Conservation (phyloP, 2,888 invertebrate genomes). For the Andrena marginata region DNA sequence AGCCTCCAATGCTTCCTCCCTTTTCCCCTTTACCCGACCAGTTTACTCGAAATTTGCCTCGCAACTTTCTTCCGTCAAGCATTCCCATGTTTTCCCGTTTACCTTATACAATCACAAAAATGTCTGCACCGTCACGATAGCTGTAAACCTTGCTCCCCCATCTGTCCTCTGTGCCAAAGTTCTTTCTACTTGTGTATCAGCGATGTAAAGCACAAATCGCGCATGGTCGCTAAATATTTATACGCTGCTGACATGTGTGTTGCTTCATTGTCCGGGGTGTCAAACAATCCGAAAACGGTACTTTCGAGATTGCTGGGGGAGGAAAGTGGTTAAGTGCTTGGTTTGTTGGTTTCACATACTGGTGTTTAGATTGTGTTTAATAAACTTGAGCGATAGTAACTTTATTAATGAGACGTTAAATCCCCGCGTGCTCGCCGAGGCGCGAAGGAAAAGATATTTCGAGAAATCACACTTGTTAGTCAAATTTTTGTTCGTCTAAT, state of each 20-base stretch:
- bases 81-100: conserved; percentile 4
- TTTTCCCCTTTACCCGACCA: conserved; percentile 1
- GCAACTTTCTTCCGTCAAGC: background rate
- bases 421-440: background rate
- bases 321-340: background rate
- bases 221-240: conserved; percentile 9
- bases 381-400: background rate
- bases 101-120: background rate
- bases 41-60: conserved; percentile 3
- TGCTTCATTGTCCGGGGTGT: conserved; percentile 2
- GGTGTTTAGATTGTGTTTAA: background rate
- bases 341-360: conserved; percentile 5
- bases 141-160: background rate
- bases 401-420: background rate
- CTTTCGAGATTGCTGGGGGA: background rate
- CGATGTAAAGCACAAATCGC: background rate
- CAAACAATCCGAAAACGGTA: conserved; percentile 8
- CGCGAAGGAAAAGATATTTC: background rate
- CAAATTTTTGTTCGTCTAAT: background rate
- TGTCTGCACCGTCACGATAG: background rate
- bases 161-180: background rate
- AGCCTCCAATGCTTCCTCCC: background rate
- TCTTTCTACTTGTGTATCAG: background rate
- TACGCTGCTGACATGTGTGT: background rate
- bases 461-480: background rate